These are phyloP conservation scores for Peromyscus melanophrys DNA, from an alignment of 2,797 vertebrate genomes.

Conservation along the genomic window DNA sequence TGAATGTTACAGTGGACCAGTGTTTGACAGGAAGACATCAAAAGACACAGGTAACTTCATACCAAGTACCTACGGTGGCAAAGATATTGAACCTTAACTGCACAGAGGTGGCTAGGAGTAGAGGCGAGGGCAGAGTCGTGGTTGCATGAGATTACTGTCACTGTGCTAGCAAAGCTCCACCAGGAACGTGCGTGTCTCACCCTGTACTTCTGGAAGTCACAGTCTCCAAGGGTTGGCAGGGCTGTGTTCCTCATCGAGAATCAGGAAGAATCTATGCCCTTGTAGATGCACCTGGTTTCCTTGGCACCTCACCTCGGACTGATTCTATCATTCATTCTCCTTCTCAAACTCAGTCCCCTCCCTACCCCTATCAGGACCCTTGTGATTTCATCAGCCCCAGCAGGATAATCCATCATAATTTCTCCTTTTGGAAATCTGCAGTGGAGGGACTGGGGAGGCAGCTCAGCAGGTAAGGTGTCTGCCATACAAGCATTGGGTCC, in stretches of 20 bases:
- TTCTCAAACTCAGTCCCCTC: not conserved
- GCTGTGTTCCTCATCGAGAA: not conserved
- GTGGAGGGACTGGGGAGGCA: not conserved
- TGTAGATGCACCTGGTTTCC: not conserved
- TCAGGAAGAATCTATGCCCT: not conserved
- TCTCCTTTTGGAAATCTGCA: not conserved
- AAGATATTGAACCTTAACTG: not conserved
- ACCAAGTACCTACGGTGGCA: not conserved
- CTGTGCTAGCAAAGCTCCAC: not conserved
- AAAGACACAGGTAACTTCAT: not conserved
- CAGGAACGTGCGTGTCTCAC: not conserved
- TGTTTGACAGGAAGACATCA: constrained; percentile 10
- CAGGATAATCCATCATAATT: not conserved
- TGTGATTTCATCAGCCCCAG: not conserved
- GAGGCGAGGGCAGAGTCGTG: not conserved
- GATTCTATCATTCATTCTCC: not conserved
- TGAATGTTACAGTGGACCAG: not conserved
- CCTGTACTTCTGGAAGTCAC: not conserved
- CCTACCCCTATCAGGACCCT: not conserved
- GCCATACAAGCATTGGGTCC: not conserved
- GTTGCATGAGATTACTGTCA: not conserved
- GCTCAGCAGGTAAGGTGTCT: not conserved
- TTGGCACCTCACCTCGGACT: not conserved
- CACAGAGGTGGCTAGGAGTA: not conserved
- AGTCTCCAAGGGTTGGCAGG: not conserved